A percentile compares a stretch with the other conserved stretches of the same genome.
Evolutionary conservation across 2,888 invertebrate species (phyloP).

Genomic region (Drosophila diplacantha): DNA sequence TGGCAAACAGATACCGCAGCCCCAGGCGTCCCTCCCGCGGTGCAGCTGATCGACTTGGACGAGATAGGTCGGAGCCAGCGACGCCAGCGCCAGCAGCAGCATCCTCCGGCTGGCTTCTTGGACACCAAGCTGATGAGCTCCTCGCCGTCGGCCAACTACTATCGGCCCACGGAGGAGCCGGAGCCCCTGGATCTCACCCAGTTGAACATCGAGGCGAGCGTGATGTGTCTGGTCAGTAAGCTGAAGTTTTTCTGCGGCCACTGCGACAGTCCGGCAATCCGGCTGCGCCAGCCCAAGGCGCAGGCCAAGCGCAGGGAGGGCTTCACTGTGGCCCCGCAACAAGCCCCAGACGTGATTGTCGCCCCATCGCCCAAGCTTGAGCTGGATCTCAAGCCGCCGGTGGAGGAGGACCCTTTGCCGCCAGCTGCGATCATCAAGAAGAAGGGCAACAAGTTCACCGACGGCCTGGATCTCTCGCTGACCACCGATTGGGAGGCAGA

Average conservation of each 20-base stretch:
- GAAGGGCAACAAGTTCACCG: conserved; percentile 86
- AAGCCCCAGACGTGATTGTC: conserved; percentile 75
- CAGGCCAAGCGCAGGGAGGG: conserved; percentile 69
- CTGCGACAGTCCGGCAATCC: conserved; percentile 85
- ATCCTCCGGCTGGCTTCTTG: conserved; percentile 76
- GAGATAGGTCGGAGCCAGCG: conserved; percentile 23
- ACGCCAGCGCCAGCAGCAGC: conserved; percentile 33
- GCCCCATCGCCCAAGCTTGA: conserved; percentile 25
- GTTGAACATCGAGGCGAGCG: conserved; percentile 90
- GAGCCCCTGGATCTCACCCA: conserved; percentile 92
- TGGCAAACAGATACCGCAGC: conserved; percentile 29
- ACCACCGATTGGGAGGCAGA: conserved; percentile 88
- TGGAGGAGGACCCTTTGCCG: not conserved
- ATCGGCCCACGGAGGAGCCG: conserved; percentile 88
- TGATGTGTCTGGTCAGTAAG: conserved; percentile 91
- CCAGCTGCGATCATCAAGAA: conserved; percentile 59
- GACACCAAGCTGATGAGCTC: conserved; percentile 79
- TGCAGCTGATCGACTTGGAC: conserved; percentile 58
- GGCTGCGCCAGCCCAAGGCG: conserved; percentile 80
- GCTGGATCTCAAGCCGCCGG: conserved; percentile 21
- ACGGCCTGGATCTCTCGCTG: conserved; percentile 83
- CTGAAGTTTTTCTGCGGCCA: conserved; percentile 87
- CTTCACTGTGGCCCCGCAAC: conserved; percentile 65
- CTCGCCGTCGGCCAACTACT: conserved; percentile 84
- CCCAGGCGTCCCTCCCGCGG: not conserved